Percentiles rank a stretch among this genome's conserved stretches.
Conservation (phyloP, 1,140 invertebrate genomes). For the Scylla paramamosain region DNA sequence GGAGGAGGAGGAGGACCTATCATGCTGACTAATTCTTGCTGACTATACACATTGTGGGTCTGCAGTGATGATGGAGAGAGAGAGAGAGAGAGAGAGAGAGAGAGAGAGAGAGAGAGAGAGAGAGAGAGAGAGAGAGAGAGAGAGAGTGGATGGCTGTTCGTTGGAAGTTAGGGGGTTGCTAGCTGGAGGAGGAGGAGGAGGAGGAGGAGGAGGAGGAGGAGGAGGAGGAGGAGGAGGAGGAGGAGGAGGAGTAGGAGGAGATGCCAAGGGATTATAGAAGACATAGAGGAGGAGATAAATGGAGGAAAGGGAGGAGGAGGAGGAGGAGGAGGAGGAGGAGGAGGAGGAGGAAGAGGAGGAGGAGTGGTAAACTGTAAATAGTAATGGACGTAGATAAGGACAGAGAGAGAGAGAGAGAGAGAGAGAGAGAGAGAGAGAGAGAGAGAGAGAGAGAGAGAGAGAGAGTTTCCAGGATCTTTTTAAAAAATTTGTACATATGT, state of each 20-base stretch:
- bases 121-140: background rate
- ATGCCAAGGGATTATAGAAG: background rate
- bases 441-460: too few relatives aligned
- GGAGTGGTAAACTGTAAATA: background rate
- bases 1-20: background rate
- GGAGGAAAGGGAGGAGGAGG: background rate
- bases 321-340: too few relatives aligned
- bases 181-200: background rate
- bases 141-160: background rate
- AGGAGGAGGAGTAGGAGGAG: background rate
- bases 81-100: constrained; percentile 2
- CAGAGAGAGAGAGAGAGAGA: too few relatives aligned
- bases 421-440: too few relatives aligned
- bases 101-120: background rate
- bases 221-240: background rate
- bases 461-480: background rate
- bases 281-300: background rate
- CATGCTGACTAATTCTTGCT: constrained; percentile 22
- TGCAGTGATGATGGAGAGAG: constrained; percentile 21
- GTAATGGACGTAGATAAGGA: too few relatives aligned
- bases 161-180: background rate
- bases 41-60: background rate
- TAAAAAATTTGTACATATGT: background rate
- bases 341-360: background rate
- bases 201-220: constrained; percentile 17